Evolutionary conservation across 2,888 invertebrate genomes (phyloP).

Genomic region (Caenorhabditis zanzibari): DNA sequence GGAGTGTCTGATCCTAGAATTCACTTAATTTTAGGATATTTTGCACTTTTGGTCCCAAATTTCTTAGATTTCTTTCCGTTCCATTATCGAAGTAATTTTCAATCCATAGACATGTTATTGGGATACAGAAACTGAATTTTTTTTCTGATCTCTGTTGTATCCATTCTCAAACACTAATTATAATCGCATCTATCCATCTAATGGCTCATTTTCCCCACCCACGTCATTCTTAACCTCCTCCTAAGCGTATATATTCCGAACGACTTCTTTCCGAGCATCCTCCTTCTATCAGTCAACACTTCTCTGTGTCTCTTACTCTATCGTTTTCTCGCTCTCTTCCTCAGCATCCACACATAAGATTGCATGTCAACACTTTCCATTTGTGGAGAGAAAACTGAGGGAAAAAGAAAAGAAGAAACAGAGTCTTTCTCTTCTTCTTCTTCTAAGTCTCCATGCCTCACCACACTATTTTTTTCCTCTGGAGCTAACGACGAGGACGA

Average conservation of each 20-base stretch:
- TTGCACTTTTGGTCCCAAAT: no score
- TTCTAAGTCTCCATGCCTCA: constrained; percentile 1
- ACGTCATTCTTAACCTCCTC: background rate
- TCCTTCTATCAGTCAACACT: constrained; percentile 36
- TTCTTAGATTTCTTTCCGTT: no score
- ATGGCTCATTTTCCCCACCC: background rate
- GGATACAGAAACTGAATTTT: no score
- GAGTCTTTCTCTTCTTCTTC: constrained; percentile 40
- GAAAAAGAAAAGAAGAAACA: no score
- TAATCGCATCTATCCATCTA: background rate
- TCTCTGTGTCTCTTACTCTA: background rate
- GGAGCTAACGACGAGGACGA: constrained; percentile 25
- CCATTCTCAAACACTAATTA: no score
- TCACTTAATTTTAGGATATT: no score
- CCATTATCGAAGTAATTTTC: no score
- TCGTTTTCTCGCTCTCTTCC: constrained; percentile 1
- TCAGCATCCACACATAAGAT: constrained; percentile 40
- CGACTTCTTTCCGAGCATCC: background rate
- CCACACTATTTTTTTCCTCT: background rate
- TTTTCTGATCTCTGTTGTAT: no score
- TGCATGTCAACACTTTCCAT: constrained; percentile 60
- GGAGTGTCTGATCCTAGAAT: no score
- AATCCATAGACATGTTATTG: no score
- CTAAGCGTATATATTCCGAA: background rate
- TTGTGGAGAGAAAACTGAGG: background rate